Evolutionary conservation across 2,113 vertebrate genomes (phyloP).

Genomic region (Phrynosoma platyrhinos): DNA sequence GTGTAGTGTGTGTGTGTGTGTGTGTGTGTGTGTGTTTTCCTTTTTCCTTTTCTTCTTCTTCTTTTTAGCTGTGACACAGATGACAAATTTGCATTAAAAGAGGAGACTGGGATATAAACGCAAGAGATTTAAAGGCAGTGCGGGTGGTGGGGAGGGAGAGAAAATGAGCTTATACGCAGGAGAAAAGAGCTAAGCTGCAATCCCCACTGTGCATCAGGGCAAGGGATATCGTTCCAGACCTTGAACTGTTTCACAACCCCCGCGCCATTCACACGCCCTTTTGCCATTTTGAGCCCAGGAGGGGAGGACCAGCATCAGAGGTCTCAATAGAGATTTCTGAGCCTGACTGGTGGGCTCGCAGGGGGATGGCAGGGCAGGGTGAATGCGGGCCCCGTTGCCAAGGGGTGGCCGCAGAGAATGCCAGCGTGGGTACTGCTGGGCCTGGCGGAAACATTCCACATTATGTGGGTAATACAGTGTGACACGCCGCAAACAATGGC

Average conservation of each 20-base stretch:
- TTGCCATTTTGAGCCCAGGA: slow-evolving; percentile 80
- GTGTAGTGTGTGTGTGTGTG: slow-evolving; percentile 33
- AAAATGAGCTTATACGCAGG: slow-evolving; percentile 91
- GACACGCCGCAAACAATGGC: slow-evolving; percentile 97
- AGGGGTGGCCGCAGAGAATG: slow-evolving; percentile 88
- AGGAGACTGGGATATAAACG: slow-evolving; percentile 79
- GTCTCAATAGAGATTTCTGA: slow-evolving; percentile 79
- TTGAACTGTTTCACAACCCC: slow-evolving; percentile 86
- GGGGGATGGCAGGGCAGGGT: slow-evolving; percentile 82
- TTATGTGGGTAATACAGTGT: slow-evolving; percentile 98
- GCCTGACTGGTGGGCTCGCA: slow-evolving; percentile 75
- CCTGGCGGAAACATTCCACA: slow-evolving; percentile 88
- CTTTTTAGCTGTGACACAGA: slow-evolving; percentile 68
- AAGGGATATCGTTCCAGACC: slow-evolving; percentile 82
- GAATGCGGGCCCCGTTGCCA: slow-evolving; percentile 82
- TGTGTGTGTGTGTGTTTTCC: no score
- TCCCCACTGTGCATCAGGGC: slow-evolving; percentile 95
- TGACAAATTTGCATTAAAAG: slow-evolving; percentile 77
- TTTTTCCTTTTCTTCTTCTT: no score
- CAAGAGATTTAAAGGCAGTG: slow-evolving; percentile 78
- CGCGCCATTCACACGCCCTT: slow-evolving; percentile 99
- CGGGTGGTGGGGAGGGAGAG: slow-evolving; percentile 81
- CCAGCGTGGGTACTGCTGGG: slow-evolving; percentile 92
- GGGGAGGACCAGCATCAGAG: slow-evolving; percentile 75
- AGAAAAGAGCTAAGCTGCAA: slow-evolving; percentile 91